Conservation (phyloP, 1,140 invertebrate species). For the Drosophila varians region DNA sequence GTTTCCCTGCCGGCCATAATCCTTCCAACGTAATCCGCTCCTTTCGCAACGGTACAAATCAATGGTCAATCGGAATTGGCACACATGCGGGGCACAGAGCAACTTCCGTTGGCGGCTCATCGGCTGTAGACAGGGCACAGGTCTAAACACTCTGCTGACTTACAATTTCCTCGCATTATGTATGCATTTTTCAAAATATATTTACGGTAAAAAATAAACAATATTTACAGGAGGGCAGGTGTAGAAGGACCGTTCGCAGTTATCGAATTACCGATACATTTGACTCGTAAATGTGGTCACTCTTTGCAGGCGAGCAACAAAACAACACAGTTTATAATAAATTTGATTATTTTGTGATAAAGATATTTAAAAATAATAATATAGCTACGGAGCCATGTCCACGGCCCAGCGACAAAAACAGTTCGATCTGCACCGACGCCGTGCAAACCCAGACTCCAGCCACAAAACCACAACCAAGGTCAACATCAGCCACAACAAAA, state of each 20-base stretch:
- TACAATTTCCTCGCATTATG: constrained; percentile 12
- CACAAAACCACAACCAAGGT: background rate
- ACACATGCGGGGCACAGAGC: background rate
- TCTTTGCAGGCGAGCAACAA: constrained; percentile 1
- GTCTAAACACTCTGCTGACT: background rate
- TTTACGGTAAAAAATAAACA: constrained; percentile 33
- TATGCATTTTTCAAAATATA: constrained; percentile 10
- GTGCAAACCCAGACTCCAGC: background rate
- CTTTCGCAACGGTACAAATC: constrained; percentile 32
- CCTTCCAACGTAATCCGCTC: background rate
- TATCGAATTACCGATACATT: background rate
- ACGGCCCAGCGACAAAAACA: constrained; percentile 39
- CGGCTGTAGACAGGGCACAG: background rate
- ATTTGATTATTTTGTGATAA: background rate
- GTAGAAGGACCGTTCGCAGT: constrained; percentile 3
- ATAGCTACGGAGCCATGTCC: constrained; percentile 27
- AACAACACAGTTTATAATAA: constrained; percentile 21
- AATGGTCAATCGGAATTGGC: constrained; percentile 11
- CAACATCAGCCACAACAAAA: background rate
- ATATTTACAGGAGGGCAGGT: constrained; percentile 6
- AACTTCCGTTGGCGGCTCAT: background rate
- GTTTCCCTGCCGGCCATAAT: constrained; percentile 39
- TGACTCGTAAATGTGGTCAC: background rate
- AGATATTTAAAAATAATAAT: background rate
- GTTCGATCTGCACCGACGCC: constrained; percentile 43